Conservation (phyloP, 2,888 invertebrate species). For the Diadegma fenestrale region DNA sequence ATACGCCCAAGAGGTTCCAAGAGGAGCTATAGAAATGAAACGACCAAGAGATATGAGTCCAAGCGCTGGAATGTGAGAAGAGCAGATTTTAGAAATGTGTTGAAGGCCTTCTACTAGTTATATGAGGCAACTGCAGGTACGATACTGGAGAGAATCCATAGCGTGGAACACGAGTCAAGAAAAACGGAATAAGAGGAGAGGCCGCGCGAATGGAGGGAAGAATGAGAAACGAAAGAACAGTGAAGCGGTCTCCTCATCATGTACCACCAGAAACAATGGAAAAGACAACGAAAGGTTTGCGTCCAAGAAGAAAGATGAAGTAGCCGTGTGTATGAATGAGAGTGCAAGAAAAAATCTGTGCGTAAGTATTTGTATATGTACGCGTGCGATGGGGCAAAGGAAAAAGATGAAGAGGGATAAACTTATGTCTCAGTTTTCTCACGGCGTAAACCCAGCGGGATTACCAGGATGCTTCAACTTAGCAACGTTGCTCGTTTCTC, state of each 20-base stretch:
- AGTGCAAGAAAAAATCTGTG: constrained; percentile 1
- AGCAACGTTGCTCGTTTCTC: constrained; percentile 81
- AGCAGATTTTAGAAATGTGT: constrained; percentile 21
- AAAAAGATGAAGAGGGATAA: constrained; percentile 77
- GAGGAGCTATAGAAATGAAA: constrained; percentile 24
- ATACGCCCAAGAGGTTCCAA: constrained; percentile 75
- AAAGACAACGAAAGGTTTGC: constrained; percentile 18
- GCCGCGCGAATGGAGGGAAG: constrained; percentile 3
- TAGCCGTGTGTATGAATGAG: constrained; percentile 52
- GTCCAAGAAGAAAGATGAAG: constrained; percentile 24
- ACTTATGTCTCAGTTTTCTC: constrained; percentile 81
- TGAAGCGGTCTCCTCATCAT: constrained; percentile 27
- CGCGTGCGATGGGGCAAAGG: constrained; percentile 52
- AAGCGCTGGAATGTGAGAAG: constrained; percentile 14
- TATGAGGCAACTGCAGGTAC: constrained; percentile 32
- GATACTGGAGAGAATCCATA: not conserved
- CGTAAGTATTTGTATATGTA: not conserved
- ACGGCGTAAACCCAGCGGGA: constrained; percentile 79
- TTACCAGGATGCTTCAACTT: constrained; percentile 82
- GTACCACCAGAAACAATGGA: constrained; percentile 54
- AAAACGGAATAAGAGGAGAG: not conserved
- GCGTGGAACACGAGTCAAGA: not conserved
- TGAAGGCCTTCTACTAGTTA: constrained; percentile 19
- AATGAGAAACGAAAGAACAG: constrained; percentile 22
- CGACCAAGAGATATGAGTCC: constrained; percentile 43